These are phyloP conservation scores for Phocoena sinus DNA, from an alignment of 2,113 vertebrate genomes.

Conservation along the genomic window DNA sequence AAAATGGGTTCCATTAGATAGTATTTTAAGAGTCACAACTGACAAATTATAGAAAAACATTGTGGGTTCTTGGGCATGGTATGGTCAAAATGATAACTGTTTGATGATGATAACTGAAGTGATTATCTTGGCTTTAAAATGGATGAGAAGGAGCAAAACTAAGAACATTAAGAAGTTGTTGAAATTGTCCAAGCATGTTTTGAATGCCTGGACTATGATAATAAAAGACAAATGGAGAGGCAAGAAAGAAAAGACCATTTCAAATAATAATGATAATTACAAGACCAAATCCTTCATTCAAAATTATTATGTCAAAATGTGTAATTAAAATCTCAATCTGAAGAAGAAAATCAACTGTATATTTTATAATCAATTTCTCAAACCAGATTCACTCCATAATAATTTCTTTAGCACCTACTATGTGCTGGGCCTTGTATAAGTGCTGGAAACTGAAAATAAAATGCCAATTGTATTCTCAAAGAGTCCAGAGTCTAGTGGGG, in stretches of 20 bases:
- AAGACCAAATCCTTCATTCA: conserved; percentile 18
- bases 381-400: neutral
- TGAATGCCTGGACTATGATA: neutral
- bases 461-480: neutral
- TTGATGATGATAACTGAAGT: neutral
- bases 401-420: neutral
- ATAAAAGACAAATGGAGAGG: neutral
- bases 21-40: neutral
- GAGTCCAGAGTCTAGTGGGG: neutral
- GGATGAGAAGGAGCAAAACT: neutral
- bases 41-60: neutral
- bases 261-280: conserved; percentile 12
- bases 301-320: conserved; percentile 18
- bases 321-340: conserved; percentile 18
- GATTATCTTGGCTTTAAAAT: neutral
- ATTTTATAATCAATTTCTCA: conserved; percentile 3
- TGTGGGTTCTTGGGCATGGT: neutral
- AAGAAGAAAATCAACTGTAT: neutral
- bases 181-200: neutral
- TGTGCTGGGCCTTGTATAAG: neutral
- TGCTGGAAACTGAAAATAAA: neutral
- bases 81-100: neutral
- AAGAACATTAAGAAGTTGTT: neutral
- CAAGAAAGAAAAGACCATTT: neutral
- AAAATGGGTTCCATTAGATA: neutral